These are phyloP conservation scores for Stigmatopora nigra DNA, from an alignment of 2,113 vertebrate species.

Conservation along the genomic window DNA sequence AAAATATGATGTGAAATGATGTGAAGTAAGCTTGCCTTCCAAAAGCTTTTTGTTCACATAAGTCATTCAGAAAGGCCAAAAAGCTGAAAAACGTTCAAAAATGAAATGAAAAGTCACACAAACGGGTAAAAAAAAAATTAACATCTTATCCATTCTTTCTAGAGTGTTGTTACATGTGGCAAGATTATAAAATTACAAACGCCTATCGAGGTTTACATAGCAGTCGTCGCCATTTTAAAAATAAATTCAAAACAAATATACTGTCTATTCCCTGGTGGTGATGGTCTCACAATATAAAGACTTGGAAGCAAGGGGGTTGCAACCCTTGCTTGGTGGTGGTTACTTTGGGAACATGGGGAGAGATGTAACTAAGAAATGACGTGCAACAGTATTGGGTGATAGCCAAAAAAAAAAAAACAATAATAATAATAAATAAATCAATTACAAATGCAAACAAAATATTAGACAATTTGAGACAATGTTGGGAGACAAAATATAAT, in stretches of 20 bases:
- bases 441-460: neutral
- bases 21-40: constrained; percentile 80
- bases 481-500: neutral
- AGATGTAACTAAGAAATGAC: constrained; percentile 60
- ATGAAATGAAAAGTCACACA: constrained; percentile 28
- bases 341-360: constrained; percentile 62
- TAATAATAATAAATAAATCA: neutral
- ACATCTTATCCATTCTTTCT: constrained; percentile 52
- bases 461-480: too few species aligned
- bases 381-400: constrained; percentile 65
- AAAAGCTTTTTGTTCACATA: constrained; percentile 95
- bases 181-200: constrained; percentile 97
- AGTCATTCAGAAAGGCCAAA: constrained; percentile 92
- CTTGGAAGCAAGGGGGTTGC: constrained; percentile 57
- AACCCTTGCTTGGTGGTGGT: constrained; percentile 53
- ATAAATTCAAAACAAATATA: constrained; percentile 68
- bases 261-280: constrained; percentile 64
- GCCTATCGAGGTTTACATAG: constrained; percentile 85
- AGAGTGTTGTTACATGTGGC: constrained; percentile 66
- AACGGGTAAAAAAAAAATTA: constrained; percentile 17
- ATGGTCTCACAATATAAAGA: constrained; percentile 74
- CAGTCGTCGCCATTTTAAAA: constrained; percentile 80
- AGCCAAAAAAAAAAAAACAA: constrained; percentile 52
- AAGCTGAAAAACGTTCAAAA: constrained; percentile 71
- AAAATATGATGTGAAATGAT: constrained; percentile 79